Conservation (phyloP, 2,888 invertebrate genomes). For the Thereva nobilitata region DNA sequence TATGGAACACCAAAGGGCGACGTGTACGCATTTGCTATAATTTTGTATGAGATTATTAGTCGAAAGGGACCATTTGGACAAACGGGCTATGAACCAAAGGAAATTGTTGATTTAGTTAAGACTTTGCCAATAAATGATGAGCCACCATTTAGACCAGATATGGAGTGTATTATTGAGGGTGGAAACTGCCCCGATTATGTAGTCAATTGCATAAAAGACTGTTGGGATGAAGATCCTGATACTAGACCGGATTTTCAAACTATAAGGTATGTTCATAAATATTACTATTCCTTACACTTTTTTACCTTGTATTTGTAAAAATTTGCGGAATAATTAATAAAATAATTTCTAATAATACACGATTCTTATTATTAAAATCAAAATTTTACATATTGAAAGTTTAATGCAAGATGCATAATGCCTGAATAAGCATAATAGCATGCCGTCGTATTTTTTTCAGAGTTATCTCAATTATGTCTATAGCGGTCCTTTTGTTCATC, state of each 20-base stretch:
- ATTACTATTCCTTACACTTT: too few relatives aligned
- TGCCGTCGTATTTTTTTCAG: too few relatives aligned
- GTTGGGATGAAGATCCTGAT: slow-evolving; percentile 87
- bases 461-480: too few relatives aligned
- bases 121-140: slow-evolving; percentile 69
- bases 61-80: slow-evolving; percentile 88
- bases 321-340: too few relatives aligned
- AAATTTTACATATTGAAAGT: too few relatives aligned
- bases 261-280: slow-evolving; percentile 61
- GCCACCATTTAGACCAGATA: slow-evolving; percentile 78
- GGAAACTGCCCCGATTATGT: slow-evolving; percentile 81
- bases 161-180: slow-evolving; percentile 71
- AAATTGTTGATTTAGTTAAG: slow-evolving; percentile 84
- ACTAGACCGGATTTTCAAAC: slow-evolving; percentile 81
- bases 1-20: slow-evolving; percentile 89
- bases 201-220: slow-evolving; percentile 79
- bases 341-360: too few relatives aligned
- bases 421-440: too few relatives aligned
- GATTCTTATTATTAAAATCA: too few relatives aligned
- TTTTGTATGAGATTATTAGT: slow-evolving; percentile 91
- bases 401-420: too few relatives aligned
- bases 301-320: too few relatives aligned
- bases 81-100: slow-evolving; percentile 82
- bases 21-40: slow-evolving; percentile 95
- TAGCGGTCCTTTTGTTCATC: too few relatives aligned